Base-by-base conservation (phyloP, 2,888 invertebrate genomes). In the Drosophila vallismaia region DNA sequence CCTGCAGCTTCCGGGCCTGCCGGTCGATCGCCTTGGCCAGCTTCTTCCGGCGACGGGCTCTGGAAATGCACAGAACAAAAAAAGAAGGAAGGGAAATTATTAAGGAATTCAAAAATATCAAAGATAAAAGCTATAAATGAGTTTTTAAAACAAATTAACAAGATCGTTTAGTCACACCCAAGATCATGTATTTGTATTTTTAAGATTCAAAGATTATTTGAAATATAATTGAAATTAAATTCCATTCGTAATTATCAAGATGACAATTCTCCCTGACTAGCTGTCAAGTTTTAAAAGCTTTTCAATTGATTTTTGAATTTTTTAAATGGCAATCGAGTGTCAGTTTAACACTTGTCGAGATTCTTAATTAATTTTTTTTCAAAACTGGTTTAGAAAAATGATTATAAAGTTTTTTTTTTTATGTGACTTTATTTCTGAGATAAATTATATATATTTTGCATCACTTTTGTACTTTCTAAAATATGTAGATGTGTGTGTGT, bases 1-100 rank as follows among this genome's bases (percentile, higher is more conserved):
- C 96, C 60, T 97, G 95, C 68, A 98, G 93, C 91, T 98, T 98
- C 80, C 97, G 94, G 82, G 98, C 98, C 92, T 97, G 97, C 58
- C 97, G 93, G 91, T 98, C 97, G 82, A 98, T 93, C 73, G 97
- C 96, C 92, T 98, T 98, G 89, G 96, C 94, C 89, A 97, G 93
- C 93, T 98, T 97, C 93, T 97, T 97, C 92, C 97, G 94, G 92
- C 96, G 95, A 91, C 97, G 94, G 89, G 97, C 96, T 90, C 96
- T 94, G 93, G 1, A 40, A 0, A 7, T 3, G 26, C 12, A 26
- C 12, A 31, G 3, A 12, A 12, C 4, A 29, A n/a, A n/a, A 45
- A 45, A 19, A n/a, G n/a, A n/a, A n/a, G n/a, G 4, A n/a, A 19
- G 19, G 19, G 19, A 19, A 19, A 19, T 19, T 19, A 19, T 19